Percentiles rank a stretch among this genome's conserved stretches.
phyloP scores from a whole-genome alignment of 2,888 invertebrate genomes.

The Pseudococcus viburni region DNA sequence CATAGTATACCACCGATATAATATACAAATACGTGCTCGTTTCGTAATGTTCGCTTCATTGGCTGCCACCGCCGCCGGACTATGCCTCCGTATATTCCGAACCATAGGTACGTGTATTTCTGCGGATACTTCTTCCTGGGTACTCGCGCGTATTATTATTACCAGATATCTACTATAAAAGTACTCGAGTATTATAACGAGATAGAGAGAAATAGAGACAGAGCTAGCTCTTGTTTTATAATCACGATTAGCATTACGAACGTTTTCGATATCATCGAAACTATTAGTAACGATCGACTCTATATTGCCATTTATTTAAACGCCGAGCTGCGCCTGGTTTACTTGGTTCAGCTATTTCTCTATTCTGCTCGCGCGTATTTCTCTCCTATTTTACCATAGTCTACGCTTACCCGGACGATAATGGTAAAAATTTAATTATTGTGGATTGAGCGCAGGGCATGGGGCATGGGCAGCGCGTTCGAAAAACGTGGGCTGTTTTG shows the following conservation, averaged over 20 bases:
- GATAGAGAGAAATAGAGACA: background rate
- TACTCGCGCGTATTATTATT: constrained; percentile 29
- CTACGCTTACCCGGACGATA: background rate
- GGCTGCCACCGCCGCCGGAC: constrained; percentile 7
- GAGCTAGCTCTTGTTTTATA: constrained; percentile 8
- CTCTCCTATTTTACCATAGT: background rate
- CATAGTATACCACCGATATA: background rate
- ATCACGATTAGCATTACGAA: constrained; percentile 42
- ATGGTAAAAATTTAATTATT: constrained; percentile 35
- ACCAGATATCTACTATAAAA: too few species aligned
- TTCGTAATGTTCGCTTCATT: constrained; percentile 27
- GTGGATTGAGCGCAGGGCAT: background rate
- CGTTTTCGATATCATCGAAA: constrained; percentile 42
- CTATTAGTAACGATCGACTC: constrained; percentile 35
- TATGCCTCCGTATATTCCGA: background rate
- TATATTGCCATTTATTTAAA: constrained; percentile 31
- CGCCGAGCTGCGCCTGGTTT: background rate
- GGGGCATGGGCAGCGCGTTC: background rate
- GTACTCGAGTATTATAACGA: background rate
- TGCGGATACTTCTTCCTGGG: constrained; percentile 9
- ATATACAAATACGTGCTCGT: background rate
- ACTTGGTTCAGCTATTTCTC: background rate
- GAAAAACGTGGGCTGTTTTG: constrained; percentile 44
- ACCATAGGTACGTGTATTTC: background rate
- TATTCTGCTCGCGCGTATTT: background rate